Evolutionary conservation across 2,797 vertebrate genomes (phyloP), one percentile per base, ranked within the genome.

Genomic region (Neoniphon sammara): DNA sequence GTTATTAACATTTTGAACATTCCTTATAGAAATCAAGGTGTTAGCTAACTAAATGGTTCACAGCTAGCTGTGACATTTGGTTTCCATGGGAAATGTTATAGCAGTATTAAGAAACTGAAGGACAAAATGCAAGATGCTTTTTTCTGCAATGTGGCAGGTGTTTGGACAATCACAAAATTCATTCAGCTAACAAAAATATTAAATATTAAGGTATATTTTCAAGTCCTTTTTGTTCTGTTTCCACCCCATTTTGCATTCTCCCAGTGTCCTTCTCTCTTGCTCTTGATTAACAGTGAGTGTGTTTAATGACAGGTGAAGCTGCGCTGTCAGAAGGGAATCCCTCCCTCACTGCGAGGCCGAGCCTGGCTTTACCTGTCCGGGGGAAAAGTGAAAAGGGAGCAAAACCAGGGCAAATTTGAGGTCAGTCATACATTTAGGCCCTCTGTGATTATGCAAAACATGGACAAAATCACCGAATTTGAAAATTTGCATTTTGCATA

Each of bases 291-390:
- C 17, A 61, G 8, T 73, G 20, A 23, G 11, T 75, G 50, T 84
- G 67, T 77, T 81, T 25, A 63, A 18, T 7, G 0, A 61, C 93
- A 99, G 98, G 96, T 98, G 81, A 98, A 96, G 47, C 91, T 97
- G 69, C 94, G 98, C 49, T 99, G 98, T 91, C 97, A 98, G 91
- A 99, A 99, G 85, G 98, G 97, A 12, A 96, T 99, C 64, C 98
- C 98, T 0, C 97, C 97, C 1, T 97, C 98, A 0, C 88, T 99
- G 77, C 95, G 98, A 21, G 96, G 97, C 69, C 95, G 97, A 25
- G 96, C 96, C 30, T 99, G 98, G 98, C 97, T 98, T 76, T 99
- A 97, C 89, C 95, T 99, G 39, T 97, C 95, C 0, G 98, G 98
- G 67, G 97, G 92, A 70, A 98, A 97, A 89, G 97, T 98, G 63